These are phyloP conservation scores for Clamator glandarius DNA, from an alignment of 2,797 vertebrate species.

Conservation along the genomic window DNA sequence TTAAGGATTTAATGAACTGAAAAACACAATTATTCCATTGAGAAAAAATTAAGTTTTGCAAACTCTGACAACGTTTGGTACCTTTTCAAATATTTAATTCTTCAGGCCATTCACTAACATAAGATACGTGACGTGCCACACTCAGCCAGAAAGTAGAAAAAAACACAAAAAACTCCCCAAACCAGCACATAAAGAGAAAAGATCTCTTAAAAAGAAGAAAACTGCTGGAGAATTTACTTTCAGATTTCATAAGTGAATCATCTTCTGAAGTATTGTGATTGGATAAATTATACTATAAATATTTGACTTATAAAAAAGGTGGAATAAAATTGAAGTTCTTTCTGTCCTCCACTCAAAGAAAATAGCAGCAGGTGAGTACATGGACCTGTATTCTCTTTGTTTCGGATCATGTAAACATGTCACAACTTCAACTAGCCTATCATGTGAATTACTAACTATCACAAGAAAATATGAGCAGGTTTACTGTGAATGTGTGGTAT, in stretches of 20 bases:
- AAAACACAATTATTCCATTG: neutral
- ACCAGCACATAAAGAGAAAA: neutral
- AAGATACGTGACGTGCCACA: neutral
- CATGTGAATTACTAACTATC: neutral
- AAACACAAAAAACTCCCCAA: neutral
- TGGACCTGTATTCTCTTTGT: neutral
- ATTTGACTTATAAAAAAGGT: neutral
- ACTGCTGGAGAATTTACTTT: neutral
- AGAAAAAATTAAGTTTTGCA: neutral
- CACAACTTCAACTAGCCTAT: neutral
- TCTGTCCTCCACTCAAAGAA: neutral
- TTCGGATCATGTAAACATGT: neutral
- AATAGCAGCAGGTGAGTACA: neutral
- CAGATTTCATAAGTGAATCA: neutral
- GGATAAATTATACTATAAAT: neutral
- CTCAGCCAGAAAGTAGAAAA: neutral
- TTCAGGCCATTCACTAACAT: neutral
- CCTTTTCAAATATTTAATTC: neutral
- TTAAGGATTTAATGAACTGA: neutral
- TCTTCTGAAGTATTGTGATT: neutral
- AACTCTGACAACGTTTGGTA: neutral
- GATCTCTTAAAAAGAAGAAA: neutral
- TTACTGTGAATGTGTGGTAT: neutral
- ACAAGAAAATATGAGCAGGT: neutral
- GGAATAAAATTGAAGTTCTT: neutral